These are phyloP conservation scores for Macropodus opercularis DNA, from an alignment of 2,797 vertebrate species.

Conservation along the genomic window DNA sequence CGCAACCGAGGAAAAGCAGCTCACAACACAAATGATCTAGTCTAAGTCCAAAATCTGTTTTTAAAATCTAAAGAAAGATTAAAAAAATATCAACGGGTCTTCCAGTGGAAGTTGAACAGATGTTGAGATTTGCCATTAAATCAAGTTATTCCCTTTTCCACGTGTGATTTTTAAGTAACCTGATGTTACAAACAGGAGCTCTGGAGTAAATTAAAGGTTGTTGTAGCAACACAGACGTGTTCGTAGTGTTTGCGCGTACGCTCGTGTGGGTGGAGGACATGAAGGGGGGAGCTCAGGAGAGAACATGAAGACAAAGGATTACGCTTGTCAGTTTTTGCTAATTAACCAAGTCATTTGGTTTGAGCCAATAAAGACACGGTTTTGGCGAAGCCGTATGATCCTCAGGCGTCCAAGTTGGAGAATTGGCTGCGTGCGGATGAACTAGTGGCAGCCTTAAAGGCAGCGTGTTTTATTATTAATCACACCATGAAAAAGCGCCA, in stretches of 20 bases:
- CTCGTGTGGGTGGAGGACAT: conserved; percentile 39
- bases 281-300: conserved; percentile 36
- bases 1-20: too few species aligned
- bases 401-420: conserved; percentile 47
- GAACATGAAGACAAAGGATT: conserved; percentile 61
- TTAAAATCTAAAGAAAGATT: too few species aligned
- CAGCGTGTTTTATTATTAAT: conserved; percentile 62
- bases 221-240: conserved; percentile 35
- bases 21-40: too few species aligned
- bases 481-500: conserved; percentile 50
- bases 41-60: too few species aligned
- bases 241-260: conserved; percentile 24
- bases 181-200: conserved; percentile 14
- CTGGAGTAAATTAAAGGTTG: conserved; percentile 7
- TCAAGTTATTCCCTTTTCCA: conserved; percentile 15
- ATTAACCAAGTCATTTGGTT: conserved; percentile 67
- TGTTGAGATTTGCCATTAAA: conserved; percentile 22
- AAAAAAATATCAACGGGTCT: too few species aligned
- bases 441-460: conserved; percentile 51
- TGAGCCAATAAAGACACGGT: conserved; percentile 48
- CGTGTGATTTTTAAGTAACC: conserved; percentile 38
- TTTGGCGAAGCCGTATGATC: conserved; percentile 57
- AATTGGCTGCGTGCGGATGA: conserved; percentile 48
- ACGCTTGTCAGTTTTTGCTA: conserved; percentile 63
- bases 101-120: conserved; percentile 14